Evolutionary conservation across 2,797 vertebrate genomes (phyloP).

Genomic region (Micrastur ruficollis): DNA sequence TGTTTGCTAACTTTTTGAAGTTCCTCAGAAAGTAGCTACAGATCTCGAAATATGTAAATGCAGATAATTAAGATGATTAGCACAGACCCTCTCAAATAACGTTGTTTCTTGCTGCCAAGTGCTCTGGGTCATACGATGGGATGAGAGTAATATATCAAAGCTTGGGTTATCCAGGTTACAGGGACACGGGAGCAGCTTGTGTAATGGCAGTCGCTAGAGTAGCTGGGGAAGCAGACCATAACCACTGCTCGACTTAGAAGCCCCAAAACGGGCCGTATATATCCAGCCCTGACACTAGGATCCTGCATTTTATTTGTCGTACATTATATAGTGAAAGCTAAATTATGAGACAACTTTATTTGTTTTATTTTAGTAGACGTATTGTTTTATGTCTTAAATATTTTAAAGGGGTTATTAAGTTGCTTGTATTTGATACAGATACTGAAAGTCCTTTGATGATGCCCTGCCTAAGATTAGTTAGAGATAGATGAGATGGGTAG

Average conservation of each 20-base stretch:
- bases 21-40: conserved; percentile 41
- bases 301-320: not conserved
- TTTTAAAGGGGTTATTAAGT: conserved; percentile 30
- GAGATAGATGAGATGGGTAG: conserved; percentile 29
- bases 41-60: conserved; percentile 38
- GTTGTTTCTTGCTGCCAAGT: not conserved
- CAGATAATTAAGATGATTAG: conserved; percentile 30
- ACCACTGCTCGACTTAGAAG: not conserved
- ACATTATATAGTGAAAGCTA: not conserved
- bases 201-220: not conserved
- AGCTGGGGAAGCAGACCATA: not conserved
- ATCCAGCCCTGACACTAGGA: not conserved
- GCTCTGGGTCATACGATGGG: not conserved
- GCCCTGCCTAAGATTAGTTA: not conserved
- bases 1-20: conserved; percentile 47
- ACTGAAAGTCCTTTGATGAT: not conserved
- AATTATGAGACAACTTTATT: not conserved
- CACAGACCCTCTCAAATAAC: not conserved
- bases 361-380: not conserved
- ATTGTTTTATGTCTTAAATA: not conserved
- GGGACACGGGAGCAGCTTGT: not conserved
- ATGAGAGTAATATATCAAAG: not conserved
- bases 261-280: rapidly evolving
- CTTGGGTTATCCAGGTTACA: not conserved
- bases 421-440: not conserved